These are phyloP conservation scores for Agonum fuliginosum DNA, from an alignment of 2,888 invertebrate genomes.

Conservation along the genomic window DNA sequence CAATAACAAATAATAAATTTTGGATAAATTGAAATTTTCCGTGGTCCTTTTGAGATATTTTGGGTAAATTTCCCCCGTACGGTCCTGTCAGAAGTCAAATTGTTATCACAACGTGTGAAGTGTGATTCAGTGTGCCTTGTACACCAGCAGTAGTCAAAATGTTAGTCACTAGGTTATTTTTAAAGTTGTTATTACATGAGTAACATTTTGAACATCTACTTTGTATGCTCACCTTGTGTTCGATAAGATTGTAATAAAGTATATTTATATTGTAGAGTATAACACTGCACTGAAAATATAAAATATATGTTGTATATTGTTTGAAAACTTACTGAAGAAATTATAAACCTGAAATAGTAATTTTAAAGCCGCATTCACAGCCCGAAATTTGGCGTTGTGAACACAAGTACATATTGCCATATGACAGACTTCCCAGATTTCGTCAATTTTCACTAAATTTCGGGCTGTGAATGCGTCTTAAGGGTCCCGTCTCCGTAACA, in stretches of 20 bases:
- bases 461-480: too few species aligned
- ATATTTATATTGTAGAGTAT: conserved; percentile 42
- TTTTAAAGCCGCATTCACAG: too few species aligned
- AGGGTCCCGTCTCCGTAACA: too few species aligned
- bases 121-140: conserved; percentile 58
- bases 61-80: background rate
- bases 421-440: too few species aligned
- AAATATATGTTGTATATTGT: background rate
- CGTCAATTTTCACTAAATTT: too few species aligned
- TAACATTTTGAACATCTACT: conserved; percentile 48
- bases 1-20: too few species aligned
- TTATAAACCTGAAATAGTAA: too few species aligned
- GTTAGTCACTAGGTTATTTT: conserved; percentile 42
- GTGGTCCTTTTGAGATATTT: too few species aligned
- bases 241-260: conserved; percentile 23
- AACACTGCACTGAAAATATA: conserved; percentile 43
- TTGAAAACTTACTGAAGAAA: background rate
- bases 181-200: conserved; percentile 53
- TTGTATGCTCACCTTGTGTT: conserved; percentile 50
- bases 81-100: conserved; percentile 26
- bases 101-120: conserved; percentile 56
- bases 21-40: too few species aligned
- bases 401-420: too few species aligned
- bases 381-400: too few species aligned
- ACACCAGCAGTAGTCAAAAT: conserved; percentile 56